Evolutionary conservation across 2,797 vertebrate genomes (phyloP), one percentile per base, ranked within the genome.

Genomic region (Gephyroberyx darwinii): DNA sequence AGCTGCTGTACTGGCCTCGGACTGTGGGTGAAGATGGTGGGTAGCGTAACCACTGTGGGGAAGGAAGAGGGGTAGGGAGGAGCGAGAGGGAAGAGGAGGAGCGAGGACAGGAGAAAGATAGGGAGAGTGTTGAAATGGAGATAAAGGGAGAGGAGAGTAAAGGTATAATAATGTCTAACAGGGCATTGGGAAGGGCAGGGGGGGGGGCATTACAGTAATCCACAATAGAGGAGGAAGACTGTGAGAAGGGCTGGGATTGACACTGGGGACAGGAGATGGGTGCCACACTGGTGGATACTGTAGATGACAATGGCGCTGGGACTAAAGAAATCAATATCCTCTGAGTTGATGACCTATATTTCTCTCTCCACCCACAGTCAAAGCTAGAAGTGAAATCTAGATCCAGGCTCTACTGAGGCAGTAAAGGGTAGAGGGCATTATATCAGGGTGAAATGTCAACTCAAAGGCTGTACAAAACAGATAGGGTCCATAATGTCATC

Each of bases 311-410:
- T 60, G 75, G 62, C 62, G 70, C 74, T 77, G 62, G 66, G 71
- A 63, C 45, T 51, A 19, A 4, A 78, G 53, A 82, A 84, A 86
- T 85, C 77, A 78, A 86, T 86, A 81, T 35, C 31, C 59, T 75
- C 78, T 82, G 65, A 78, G 65, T 65, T 65, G 73, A 50, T 56
- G 55, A 65, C 41, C 55, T 70, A 57, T 69, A 65, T 62, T 67
- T 86, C 65, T 79, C 60, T 79, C 45, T 55, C 55, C 2, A n/a
- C 31, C 14, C 43, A 52, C 56, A 55, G 43, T 63, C 47, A 53
- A 69, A 75, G 54, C 5, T 1, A 69, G 31, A 39, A 48, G 19
- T n/a, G 17, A 54, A n/a, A 33, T 10, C 16, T 9, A 39, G 3
- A 61, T 67, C 17, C 57, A 57, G 53, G 35, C 41, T 17, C 53